Base-by-base conservation (phyloP, 2,888 invertebrate genomes). In the Antheraea assamensis region DNA sequence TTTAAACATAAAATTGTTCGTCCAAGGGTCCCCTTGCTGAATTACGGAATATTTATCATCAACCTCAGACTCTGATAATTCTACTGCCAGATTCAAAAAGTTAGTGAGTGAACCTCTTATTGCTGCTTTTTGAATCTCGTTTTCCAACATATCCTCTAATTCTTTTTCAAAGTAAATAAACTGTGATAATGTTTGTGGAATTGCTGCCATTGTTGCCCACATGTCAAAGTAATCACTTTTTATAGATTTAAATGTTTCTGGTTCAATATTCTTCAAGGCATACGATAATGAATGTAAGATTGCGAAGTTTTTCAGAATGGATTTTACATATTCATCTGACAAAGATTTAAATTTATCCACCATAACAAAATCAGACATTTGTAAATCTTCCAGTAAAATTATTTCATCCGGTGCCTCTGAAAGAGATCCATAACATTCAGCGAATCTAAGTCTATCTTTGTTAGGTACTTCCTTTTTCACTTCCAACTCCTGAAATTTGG, bases 1-100 rank as follows among this genome's bases (percentile, higher is more conserved):
- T 75, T 74, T 83, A 71, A 85, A 88, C 80, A 89, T 79, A n/a
- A 89, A 79, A 74, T 90, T 90, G 64, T 88, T 89, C 1, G 83
- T 87, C 89, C 89, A 89, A 27, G 83, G 80, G 74, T 90, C 89
- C 8, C 89, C 89, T 74, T 90, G 89, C 64, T 80, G 80, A 24
- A 89, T 83, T 7, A 88, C 78, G 15, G 82, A 74, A 75, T 83
- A 80, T 75, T 83, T 86, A 7, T 82, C 81, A 1, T 76, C 76
- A 3, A 47, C 42, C 27, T 85, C 75, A 15, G 17, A 2, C 35
- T 72, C 52, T 15, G 27, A 21, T 19, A 70, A 52, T 35, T 74
- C 66, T 42, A 24, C 35, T 3, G 70, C 49, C 1, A 49, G 42
- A 15, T n/a, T 30, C 24, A 74, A 13, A 3, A 64, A 31, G 15